Evolutionary conservation across 2,888 invertebrate species (phyloP).

Genomic region (Macroteleia sp.): DNA sequence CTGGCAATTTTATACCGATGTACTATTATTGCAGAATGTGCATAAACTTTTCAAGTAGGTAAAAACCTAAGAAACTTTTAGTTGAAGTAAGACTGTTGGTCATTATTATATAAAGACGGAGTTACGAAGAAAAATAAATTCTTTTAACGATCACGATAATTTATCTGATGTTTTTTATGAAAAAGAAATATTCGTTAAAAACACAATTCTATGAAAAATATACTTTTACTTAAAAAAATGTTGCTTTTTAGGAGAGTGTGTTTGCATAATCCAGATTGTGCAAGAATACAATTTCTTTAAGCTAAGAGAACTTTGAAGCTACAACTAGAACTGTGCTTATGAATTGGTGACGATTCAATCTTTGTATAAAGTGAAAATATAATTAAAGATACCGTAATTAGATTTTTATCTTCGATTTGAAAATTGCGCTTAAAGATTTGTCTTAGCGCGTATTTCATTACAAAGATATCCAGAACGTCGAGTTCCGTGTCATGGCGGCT

Average conservation of each 20-base stretch:
- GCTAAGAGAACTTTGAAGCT: too few species aligned
- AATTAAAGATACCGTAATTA: not conserved
- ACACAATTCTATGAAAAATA: too few species aligned
- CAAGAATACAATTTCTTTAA: too few species aligned
- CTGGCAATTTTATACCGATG: too few species aligned
- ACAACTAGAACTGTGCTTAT: too few species aligned
- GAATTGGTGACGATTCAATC: too few species aligned
- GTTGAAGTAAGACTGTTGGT: not conserved
- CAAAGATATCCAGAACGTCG: constrained; percentile 32
- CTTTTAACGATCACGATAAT: not conserved
- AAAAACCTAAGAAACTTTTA: constrained; percentile 1
- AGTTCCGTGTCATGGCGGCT: constrained; percentile 18
- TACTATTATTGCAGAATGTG: too few species aligned
- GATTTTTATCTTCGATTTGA: constrained; percentile 10
- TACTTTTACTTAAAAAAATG: too few species aligned
- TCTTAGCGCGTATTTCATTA: constrained; percentile 34
- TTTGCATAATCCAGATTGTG: too few species aligned
- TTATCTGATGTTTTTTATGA: too few species aligned
- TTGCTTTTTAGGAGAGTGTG: too few species aligned
- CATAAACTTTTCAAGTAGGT: not conserved
- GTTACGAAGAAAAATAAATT: not conserved
- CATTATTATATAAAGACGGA: not conserved
- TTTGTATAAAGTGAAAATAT: not conserved
- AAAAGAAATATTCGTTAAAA: too few species aligned
- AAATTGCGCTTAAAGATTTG: constrained; percentile 16